Conservation (phyloP, 2,888 invertebrate genomes). For the Nipponacmea schrenckii region DNA sequence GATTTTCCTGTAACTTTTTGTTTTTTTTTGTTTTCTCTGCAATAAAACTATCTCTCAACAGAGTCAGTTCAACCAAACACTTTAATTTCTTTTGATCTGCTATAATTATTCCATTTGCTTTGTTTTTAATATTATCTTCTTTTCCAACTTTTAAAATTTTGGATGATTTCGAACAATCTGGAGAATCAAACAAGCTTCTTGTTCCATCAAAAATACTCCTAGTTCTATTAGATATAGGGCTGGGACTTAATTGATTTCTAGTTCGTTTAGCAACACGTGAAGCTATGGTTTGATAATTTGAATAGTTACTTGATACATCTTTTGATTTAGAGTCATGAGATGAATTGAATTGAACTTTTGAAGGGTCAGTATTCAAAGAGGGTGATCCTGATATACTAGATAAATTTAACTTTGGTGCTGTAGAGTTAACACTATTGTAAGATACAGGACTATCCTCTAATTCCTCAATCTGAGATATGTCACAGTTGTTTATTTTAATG, state of each 20-base stretch:
- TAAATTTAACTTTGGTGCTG: conserved; percentile 2
- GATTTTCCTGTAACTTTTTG: neutral
- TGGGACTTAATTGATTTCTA: neutral
- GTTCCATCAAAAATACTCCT: conserved; percentile 21
- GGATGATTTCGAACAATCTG: neutral
- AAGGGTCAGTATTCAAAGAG: neutral
- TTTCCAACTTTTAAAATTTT: neutral
- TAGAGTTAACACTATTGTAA: neutral
- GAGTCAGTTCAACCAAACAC: neutral
- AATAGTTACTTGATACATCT: too few relatives aligned
- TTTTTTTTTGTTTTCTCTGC: conserved; percentile 12
- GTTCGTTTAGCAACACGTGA: neutral
- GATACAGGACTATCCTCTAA: conserved; percentile 22
- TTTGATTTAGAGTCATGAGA: too few relatives aligned
- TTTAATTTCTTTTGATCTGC: neutral
- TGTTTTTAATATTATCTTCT: neutral
- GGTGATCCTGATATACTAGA: conserved; percentile 17
- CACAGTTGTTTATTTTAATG: conserved; percentile 28
- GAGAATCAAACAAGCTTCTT: conserved; percentile 28
- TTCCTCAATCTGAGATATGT: conserved; percentile 40
- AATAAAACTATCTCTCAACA: conserved; percentile 12
- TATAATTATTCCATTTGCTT: neutral
- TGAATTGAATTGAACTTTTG: too few relatives aligned
- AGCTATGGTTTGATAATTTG: too few relatives aligned
- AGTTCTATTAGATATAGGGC: neutral